Base-by-base conservation (phyloP, 1,140 invertebrate species). In the Pseudomyrmex sp. region DNA sequence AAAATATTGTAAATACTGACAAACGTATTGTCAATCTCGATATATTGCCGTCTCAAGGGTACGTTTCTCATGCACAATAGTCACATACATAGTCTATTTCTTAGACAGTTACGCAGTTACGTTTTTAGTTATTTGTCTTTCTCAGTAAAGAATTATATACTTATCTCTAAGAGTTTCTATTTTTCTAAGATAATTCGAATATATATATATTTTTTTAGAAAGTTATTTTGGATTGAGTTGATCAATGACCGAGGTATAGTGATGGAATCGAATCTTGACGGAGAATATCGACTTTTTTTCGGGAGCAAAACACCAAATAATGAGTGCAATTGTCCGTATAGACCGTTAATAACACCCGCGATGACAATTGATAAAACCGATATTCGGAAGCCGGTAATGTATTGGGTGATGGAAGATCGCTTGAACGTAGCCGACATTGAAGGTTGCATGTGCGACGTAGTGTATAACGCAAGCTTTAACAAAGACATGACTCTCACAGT, bases 171-270 rank as follows among this genome's bases (percentile, higher is more conserved):
- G 35, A 35, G 35, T 35, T 5, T 35, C 4, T 0, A 35, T 35
- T 35, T 35, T 35, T 35, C 5, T 35, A 56, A 56, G 18, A 46
- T 4, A n/a, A 18, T 26, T 56, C 18, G 2, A 56, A 15, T 23
- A 46, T 35, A 73, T 20, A n/a, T 5, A 76, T 61, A 75, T 82
- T 66, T 75, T 95, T 95, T 56, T 89, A 97, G 97, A 87, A 95
- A 95, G 56, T 89, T 98, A 52, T 96, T 96, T 87, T 98, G 97
- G 97, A 96, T 97, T 83, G 96, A 97, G 93, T 91, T 95, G 62
- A 92, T 92, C 2, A 95, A 94, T 56, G 93, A 95, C 66, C 93
- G 93, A 66, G 95, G 95, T 18, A 94, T 94, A 56, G 93, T 97
- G 58, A 96, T 97, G 96, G 95, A 95, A 75, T 95, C 95, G 3